Evolutionary conservation across 2,113 vertebrate species (phyloP), one percentile per base, ranked within the genome.

Genomic region (Psophia crepitans): DNA sequence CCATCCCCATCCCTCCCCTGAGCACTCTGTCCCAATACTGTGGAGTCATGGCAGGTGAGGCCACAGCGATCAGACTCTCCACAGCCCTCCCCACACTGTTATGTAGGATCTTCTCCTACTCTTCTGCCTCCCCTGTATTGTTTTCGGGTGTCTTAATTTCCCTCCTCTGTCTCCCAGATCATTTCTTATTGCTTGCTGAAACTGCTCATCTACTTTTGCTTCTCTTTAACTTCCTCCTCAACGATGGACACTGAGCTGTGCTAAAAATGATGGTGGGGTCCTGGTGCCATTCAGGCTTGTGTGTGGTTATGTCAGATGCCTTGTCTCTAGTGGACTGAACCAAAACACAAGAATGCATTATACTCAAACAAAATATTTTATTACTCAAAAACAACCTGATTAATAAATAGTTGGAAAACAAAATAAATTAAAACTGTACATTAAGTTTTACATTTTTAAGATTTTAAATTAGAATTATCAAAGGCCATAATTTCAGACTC

Each of bases 371-470:
- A 93, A 92, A 82, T 27, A 75, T 21, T 95, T 97, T 97, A 97
- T 97, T 97, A 60, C 6, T 87, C 28, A 74, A 85, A 86, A 79
- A 0, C 11, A 89, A 24, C 20, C 41, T 49, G 43, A 56, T 77
- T 74, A 96, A 97, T 94, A 97, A 94, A 96, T 97, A 96, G 23
- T 33, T 70, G 57, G 76, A 54, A 80, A 87, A 54, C 6, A 65
- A 92, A 89, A 97, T 97, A 97, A 94, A 69, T 97, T 97, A 97
- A 85, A 93, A 84, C 87, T 92, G 76, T 92, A 97, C 87, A 94
- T 66, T 83, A 81, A 41, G 69, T 76, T 96, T 96, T 60, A 75
- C 1, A 30, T 61, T 77, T 78, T 44, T 39, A 63, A 35, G 5
- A 11, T 84, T 90, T 96, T 86, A 96, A 93, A 82, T 92, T 87